Evolutionary conservation across 2,797 vertebrate species (phyloP).

Genomic region (Typhlichthys subterraneus): DNA sequence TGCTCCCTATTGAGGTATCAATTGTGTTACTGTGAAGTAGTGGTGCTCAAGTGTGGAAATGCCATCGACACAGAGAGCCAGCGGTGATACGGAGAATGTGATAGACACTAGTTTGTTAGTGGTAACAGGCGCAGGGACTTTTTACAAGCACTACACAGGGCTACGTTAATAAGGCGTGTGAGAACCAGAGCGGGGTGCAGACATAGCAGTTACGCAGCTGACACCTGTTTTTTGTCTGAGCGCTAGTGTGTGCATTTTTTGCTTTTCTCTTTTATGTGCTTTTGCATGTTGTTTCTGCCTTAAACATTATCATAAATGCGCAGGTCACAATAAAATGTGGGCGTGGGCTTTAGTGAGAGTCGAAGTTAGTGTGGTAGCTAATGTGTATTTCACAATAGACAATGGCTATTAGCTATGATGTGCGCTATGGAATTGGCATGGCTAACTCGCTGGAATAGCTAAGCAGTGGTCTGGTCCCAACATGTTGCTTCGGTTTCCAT

Average conservation of each 20-base stretch:
- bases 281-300: not conserved
- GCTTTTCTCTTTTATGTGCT: no score
- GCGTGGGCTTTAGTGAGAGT: not conserved
- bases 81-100: no score
- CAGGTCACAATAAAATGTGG: not conserved
- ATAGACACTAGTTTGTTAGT: not conserved
- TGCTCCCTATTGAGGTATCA: conserved; percentile 6
- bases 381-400: not conserved
- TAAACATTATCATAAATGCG: not conserved
- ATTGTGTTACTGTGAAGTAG: not conserved
- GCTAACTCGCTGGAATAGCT: conserved; percentile 27
- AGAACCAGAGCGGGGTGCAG: conserved; percentile 16
- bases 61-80: no score
- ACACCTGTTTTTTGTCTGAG: conserved; percentile 35
- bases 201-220: conserved; percentile 41
- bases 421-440: not conserved
- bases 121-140: conserved; percentile 17
- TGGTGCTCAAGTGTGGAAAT: not conserved
- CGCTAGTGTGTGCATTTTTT: not conserved
- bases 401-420: not conserved
- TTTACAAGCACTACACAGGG: not conserved
- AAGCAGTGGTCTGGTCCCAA: conserved; percentile 49
- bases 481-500: conserved; percentile 38
- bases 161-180: not conserved
- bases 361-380: not conserved